Evolutionary conservation across 2,888 invertebrate species (phyloP), one percentile per base, ranked within the genome.

Genomic region (Oasisia sp.): DNA sequence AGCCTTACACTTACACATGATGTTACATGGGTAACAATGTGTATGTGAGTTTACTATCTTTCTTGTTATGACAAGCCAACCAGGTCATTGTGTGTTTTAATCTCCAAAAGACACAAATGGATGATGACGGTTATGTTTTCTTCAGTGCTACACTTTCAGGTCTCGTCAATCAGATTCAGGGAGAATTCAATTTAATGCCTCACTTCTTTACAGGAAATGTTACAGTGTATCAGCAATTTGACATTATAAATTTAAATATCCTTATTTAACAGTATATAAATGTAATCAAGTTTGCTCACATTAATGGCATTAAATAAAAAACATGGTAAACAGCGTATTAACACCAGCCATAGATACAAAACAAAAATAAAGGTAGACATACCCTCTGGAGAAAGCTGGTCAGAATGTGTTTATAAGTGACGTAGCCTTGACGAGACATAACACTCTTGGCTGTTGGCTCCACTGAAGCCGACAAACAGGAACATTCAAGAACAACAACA

Each of bases 401-500:
- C 8, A 94, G 92, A 90, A 93, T 94, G 90, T 92, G 93, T 89
- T 93, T 93, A 45, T 94, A 92, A 19, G 94, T 93, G 89, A 94
- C 94, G 56, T 93, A 93, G 91, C 93, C 94, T 27, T 92, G 92
- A 27, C 92, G 91, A 7, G 93, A 92, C 32, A 94, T 93, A 0
- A 94, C 92, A 89, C 93, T 93, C 91, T 94, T 93, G 32, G 94
- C 93, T 32, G 93, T 92, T n/a, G 94, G 94, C 45, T 91, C 92
- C 45, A 94, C 94, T 94, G 93, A 32, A 92, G 92, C 89, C 89
- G 89, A 50, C 12, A 50, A 50, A 9, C 9, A 50, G 14, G 8
- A 50, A 50, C 50, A 50, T 14, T 12, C 50, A 50, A 50, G 38
- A 92, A 44, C 8, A 32, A 9, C 90, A 90, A 74, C 74, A 74